Conservation (phyloP, 1,140 invertebrate species). For the Sycophaga agraensis region DNA sequence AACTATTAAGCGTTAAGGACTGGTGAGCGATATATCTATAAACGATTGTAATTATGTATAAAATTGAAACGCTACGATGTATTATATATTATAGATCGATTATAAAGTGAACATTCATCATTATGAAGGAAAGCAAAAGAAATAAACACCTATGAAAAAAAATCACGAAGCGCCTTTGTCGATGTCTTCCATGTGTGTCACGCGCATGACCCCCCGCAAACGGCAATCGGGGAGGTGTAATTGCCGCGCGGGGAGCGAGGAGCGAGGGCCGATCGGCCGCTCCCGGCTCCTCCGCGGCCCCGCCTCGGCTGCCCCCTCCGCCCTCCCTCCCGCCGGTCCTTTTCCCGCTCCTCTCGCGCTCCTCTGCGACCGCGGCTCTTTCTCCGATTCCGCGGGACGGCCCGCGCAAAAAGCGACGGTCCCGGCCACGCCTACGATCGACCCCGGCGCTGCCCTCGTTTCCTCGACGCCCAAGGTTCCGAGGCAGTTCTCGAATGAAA, state of each 20-base stretch:
- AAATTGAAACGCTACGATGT: constrained; percentile 58
- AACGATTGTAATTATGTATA: constrained; percentile 56
- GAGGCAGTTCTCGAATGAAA: constrained; percentile 48
- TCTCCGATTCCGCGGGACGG: constrained; percentile 19
- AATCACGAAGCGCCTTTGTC: no score
- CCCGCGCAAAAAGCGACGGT: constrained; percentile 9
- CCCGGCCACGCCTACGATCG: constrained; percentile 44
- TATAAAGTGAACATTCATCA: constrained; percentile 58
- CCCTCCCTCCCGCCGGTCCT: not conserved
- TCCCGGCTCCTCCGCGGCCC: no score
- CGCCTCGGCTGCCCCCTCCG: not conserved
- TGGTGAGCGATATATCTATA: constrained; percentile 49
- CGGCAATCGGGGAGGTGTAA: constrained; percentile 7
- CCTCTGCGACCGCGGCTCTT: constrained; percentile 13
- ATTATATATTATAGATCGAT: constrained; percentile 58
- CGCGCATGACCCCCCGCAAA: constrained; percentile 22
- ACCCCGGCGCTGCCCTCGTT: constrained; percentile 35
- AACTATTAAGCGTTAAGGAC: constrained; percentile 47
- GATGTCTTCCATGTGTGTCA: constrained; percentile 28
- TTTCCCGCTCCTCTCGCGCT: not conserved
- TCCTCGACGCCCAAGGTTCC: constrained; percentile 25
- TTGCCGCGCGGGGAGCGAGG: not conserved
- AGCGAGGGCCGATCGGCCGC: no score
- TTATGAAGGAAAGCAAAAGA: constrained; percentile 50
- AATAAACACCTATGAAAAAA: constrained; percentile 52